phyloP scores from a whole-genome alignment of 1,140 invertebrate species.

The Drosophila subpulchrella region DNA sequence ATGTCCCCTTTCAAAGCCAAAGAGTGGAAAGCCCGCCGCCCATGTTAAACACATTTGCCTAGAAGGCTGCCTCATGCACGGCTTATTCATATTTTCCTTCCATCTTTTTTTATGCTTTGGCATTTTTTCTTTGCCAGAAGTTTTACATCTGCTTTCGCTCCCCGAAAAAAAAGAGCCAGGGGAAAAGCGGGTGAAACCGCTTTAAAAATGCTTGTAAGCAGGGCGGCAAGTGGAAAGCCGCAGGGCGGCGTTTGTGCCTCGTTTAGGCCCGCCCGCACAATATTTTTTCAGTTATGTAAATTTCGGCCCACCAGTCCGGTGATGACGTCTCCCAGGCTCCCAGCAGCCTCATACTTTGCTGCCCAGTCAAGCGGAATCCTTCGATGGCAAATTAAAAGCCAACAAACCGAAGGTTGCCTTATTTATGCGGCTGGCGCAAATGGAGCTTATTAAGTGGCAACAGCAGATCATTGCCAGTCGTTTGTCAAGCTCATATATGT shows the following conservation, averaged over 20 bases:
- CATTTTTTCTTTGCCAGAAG: slow-evolving; percentile 34
- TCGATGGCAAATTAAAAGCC: slow-evolving; percentile 54
- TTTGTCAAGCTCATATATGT: slow-evolving; percentile 20
- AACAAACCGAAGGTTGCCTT: slow-evolving; percentile 38
- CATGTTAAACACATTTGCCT: slow-evolving; percentile 63
- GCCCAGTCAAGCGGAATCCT: slow-evolving; percentile 34
- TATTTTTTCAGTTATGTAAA: slow-evolving; percentile 63
- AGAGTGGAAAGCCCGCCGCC: slow-evolving; percentile 17
- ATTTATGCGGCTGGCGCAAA: slow-evolving; percentile 37
- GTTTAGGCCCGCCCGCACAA: slow-evolving; percentile 50
- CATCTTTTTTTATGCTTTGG: slow-evolving; percentile 8
- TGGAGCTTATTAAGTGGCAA: slow-evolving; percentile 53
- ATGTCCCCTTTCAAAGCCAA: slow-evolving; percentile 15
- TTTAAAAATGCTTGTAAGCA: slow-evolving; percentile 58
- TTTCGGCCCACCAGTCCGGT: slow-evolving; percentile 34
- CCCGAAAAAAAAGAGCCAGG: slow-evolving; percentile 17
- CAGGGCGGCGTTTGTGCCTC: slow-evolving; percentile 56
- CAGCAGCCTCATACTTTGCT: slow-evolving; percentile 22
- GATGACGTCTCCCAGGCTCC: slow-evolving; percentile 14
- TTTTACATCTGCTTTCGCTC: slow-evolving; percentile 53
- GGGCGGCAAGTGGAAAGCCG: slow-evolving; percentile 38
- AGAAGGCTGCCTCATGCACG: slow-evolving; percentile 48
- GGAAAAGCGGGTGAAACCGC: slow-evolving; percentile 29
- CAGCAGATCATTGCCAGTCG: slow-evolving; percentile 41
- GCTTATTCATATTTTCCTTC: slow-evolving; percentile 55